phyloP scores from a whole-genome alignment of 1,140 invertebrate genomes.

The Gerris buenoi region DNA sequence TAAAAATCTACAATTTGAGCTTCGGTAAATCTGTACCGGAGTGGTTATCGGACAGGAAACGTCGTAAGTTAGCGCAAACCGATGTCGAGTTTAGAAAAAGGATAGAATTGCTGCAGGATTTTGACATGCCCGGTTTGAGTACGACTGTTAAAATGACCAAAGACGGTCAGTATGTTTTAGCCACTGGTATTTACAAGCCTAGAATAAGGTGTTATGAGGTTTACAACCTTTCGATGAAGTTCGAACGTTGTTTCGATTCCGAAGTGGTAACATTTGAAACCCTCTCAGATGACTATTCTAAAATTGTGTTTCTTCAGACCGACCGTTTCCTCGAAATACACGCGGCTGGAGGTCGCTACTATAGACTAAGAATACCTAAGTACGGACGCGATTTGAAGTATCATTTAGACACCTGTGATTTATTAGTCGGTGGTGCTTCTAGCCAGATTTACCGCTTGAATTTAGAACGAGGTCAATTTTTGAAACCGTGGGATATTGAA shows the following conservation, averaged over 20 bases:
- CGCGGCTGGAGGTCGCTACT: constrained; percentile 78
- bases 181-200: constrained; percentile 93
- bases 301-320: constrained; percentile 70
- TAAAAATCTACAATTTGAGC: constrained; percentile 96
- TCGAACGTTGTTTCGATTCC: constrained; percentile 94
- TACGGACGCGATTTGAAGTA: constrained; percentile 90
- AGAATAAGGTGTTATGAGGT: constrained; percentile 91
- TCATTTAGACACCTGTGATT: constrained; percentile 76
- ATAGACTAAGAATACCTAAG: constrained; percentile 79
- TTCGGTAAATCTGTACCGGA: constrained; percentile 91
- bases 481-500: constrained; percentile 63
- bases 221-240: constrained; percentile 90
- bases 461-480: constrained; percentile 85
- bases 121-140: constrained; percentile 94
- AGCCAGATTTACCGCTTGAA: constrained; percentile 89
- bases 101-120: constrained; percentile 96
- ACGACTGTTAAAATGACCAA: constrained; percentile 68
- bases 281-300: constrained; percentile 77
- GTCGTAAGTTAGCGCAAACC: constrained; percentile 69
- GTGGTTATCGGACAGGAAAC: constrained; percentile 88
- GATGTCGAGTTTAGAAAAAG: constrained; percentile 77
- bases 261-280: constrained; percentile 80
- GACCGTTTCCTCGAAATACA: constrained; percentile 92
- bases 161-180: constrained; percentile 85
- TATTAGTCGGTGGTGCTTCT: constrained; percentile 80